Conservation (phyloP, 2,797 vertebrate genomes). For the Oophaga sylvatica region DNA sequence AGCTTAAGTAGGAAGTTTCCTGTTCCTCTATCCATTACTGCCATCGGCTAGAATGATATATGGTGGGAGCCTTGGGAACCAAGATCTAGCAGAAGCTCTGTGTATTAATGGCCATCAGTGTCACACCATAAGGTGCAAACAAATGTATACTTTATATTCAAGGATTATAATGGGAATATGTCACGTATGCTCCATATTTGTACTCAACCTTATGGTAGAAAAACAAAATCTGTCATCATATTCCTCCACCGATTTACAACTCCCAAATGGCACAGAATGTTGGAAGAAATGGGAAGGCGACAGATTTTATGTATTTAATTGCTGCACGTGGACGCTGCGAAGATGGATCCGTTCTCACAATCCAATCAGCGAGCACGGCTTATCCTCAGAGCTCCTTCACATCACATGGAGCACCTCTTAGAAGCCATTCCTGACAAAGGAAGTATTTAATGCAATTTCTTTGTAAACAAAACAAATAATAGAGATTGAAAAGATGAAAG, state of each 20-base stretch:
- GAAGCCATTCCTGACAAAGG: constrained; percentile 30
- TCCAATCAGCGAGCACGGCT: not conserved
- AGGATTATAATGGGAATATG: constrained; percentile 57
- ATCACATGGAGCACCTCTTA: constrained; percentile 34
- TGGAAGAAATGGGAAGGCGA: constrained; percentile 48
- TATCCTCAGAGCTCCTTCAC: constrained; percentile 36
- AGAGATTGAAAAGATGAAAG: constrained; percentile 46
- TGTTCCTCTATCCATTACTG: constrained; percentile 43
- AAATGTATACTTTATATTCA: constrained; percentile 58
- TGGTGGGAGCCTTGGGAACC: constrained; percentile 37
- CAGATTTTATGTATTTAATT: constrained; percentile 56
- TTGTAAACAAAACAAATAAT: constrained; percentile 50
- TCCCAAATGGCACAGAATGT: constrained; percentile 53
- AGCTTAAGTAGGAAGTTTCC: constrained; percentile 37
- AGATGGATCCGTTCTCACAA: constrained; percentile 27
- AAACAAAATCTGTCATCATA: constrained; percentile 61
- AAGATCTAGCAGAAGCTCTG: constrained; percentile 50
- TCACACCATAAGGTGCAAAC: constrained; percentile 60
- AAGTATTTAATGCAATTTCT: constrained; percentile 45
- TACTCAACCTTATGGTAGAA: constrained; percentile 56
- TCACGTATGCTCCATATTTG: constrained; percentile 58
- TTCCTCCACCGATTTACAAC: constrained; percentile 48
- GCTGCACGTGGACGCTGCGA: constrained; percentile 28
- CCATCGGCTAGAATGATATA: constrained; percentile 50
- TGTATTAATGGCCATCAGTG: constrained; percentile 58